Evolutionary conservation across 2,888 invertebrate species (phyloP), one percentile per base, ranked within the genome.

Genomic region (Habroteleia sp.): DNA sequence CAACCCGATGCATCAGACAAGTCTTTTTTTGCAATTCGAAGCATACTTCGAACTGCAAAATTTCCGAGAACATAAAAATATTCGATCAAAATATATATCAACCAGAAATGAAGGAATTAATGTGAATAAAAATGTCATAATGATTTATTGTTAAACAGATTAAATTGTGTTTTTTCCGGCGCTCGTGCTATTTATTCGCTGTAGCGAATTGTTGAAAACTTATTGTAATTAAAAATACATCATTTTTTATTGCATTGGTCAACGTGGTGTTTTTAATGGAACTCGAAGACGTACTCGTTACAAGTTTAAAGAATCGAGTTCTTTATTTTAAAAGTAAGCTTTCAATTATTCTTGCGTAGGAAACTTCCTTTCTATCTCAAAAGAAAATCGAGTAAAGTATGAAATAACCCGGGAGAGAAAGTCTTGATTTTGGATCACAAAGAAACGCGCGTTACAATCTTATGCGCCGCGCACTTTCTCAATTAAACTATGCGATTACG

Each of bases 401-500:
- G n/a, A n/a, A 10, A n/a, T 25, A 13, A 33, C n/a, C 8, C 27
- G 4, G 3, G 31, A 63, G 69, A 44, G 52, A 69, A 52, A 44
- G 50, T 69, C 8, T 20, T 13, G 35, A 37, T 52, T 58, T 52
- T 17, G 42, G 60, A 27, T 25, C 52, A 60, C 60, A 60, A 52
- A 69, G 56, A 69, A 60, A 60, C 44, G 42, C 50, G 48, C 25
- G 68, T 60, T 58, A 11, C 50, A 41, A 50, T 41, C 42, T 69
- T 33, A 6, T 29, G 48, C 56, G 44, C 29, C 27, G 42, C 44
- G 56, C 37, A 75, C 65, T 75, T 75, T 75, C 66, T 62, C 71
- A 75, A 71, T 75, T 54, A 56, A 66, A 56, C 60, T 50, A 44
- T 31, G 66, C 75, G 66, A 71, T 75, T 71, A 60, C 60, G 71